These are phyloP conservation scores for Lampropteryx suffumata DNA, from an alignment of 2,888 invertebrate genomes.

Conservation along the genomic window DNA sequence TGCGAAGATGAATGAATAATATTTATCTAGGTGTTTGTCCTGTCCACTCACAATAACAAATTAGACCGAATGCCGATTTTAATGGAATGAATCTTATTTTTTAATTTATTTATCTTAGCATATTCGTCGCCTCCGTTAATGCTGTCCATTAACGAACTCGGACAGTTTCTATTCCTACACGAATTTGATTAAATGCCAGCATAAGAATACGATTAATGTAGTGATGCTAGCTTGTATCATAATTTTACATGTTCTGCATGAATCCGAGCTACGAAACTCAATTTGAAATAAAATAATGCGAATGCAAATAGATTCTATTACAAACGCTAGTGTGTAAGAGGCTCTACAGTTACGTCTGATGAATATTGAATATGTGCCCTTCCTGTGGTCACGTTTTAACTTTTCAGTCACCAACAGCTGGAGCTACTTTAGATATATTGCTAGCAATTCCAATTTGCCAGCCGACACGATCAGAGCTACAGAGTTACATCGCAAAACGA, in stretches of 20 bases:
- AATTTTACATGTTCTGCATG: slow-evolving; percentile 25
- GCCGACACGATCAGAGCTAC: slow-evolving; percentile 15
- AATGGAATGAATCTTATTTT: neutral
- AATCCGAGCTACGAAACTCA: slow-evolving; percentile 30
- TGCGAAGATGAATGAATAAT: slow-evolving; percentile 32
- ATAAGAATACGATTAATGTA: slow-evolving; percentile 16
- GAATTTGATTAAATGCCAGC: slow-evolving; percentile 10
- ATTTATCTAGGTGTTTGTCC: slow-evolving; percentile 6
- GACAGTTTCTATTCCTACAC: neutral
- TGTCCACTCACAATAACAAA: slow-evolving; percentile 17
- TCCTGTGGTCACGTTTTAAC: slow-evolving; percentile 37
- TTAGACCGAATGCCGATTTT: neutral
- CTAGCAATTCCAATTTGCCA: slow-evolving; percentile 5
- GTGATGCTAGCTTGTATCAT: slow-evolving; percentile 25
- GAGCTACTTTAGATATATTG: no score
- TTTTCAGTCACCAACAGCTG: neutral
- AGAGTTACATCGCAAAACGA: slow-evolving; percentile 28
- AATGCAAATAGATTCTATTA: slow-evolving; percentile 45
- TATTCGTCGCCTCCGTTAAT: slow-evolving; percentile 8
- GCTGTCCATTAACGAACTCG: no score
- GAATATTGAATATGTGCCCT: slow-evolving; percentile 39
- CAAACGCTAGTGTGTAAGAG: slow-evolving; percentile 43
- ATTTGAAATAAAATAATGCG: slow-evolving; percentile 40
- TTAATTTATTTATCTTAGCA: neutral
- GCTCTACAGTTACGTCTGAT: slow-evolving; percentile 33